These are phyloP conservation scores for Odocoileus virginianus DNA, from an alignment of 2,113 vertebrate species.

Conservation along the genomic window DNA sequence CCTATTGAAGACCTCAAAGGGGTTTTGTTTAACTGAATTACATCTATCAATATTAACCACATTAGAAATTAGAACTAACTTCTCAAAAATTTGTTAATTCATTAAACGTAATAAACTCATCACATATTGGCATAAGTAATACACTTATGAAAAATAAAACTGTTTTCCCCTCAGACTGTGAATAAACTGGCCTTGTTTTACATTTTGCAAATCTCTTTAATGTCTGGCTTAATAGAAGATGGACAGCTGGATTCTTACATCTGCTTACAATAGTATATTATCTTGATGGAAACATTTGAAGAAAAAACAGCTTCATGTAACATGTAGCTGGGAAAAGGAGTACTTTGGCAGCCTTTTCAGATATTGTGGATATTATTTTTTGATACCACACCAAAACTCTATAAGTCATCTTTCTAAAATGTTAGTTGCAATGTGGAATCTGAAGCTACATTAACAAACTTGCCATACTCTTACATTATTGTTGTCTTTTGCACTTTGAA, in stretches of 20 bases:
- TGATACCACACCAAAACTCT: not conserved
- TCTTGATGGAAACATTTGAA: not conserved
- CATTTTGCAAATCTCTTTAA: not conserved
- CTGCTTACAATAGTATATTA: not conserved
- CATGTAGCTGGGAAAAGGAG: not conserved
- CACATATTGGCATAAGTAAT: not conserved
- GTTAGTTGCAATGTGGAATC: not conserved
- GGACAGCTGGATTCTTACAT: not conserved
- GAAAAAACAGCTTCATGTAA: not conserved
- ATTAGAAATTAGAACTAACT: not conserved
- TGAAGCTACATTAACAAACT: not conserved
- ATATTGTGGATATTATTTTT: not conserved
- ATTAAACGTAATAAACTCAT: not conserved
- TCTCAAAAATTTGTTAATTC: not conserved
- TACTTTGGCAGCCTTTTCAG: not conserved
- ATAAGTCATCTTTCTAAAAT: not conserved
- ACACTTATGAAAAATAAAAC: not conserved
- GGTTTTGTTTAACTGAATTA: not conserved
- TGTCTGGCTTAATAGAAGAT: not conserved
- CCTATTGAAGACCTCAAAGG: not conserved
- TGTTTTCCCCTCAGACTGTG: not conserved
- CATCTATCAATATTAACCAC: not conserved
- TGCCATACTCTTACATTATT: not conserved
- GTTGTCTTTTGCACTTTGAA: not conserved
- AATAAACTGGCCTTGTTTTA: not conserved